A percentile compares a stretch with the other conserved stretches of the same genome.
Conservation (phyloP, 2,113 vertebrate species). For the Nibea coibor region DNA sequence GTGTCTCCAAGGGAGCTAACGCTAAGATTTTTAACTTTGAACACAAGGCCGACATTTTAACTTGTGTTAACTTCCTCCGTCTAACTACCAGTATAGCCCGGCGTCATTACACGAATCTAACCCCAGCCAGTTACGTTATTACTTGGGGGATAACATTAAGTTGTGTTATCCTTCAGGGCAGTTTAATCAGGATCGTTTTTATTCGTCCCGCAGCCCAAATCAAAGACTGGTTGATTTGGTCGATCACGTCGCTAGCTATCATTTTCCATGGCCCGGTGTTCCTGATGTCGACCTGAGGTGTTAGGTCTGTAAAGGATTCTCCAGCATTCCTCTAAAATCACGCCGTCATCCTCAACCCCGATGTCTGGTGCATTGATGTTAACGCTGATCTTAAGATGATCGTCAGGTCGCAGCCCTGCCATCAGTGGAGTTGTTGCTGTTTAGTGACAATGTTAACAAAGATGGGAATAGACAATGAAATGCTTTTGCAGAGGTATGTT, state of each 20-base stretch:
- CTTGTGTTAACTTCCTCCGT: conserved; percentile 33
- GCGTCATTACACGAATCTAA: background rate
- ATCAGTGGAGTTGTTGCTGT: background rate
- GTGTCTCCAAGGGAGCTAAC: background rate
- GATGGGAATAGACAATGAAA: too few relatives aligned
- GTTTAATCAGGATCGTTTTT: background rate
- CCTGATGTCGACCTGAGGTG: background rate
- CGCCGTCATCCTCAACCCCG: background rate
- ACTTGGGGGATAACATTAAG: background rate
- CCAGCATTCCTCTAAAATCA: too few relatives aligned
- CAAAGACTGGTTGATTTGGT: conserved; percentile 3
- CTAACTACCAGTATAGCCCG: background rate
- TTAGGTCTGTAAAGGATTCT: too few relatives aligned
- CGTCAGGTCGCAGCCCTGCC: background rate
- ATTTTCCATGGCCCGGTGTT: background rate
- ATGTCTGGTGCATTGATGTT: background rate
- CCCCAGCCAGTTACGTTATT: background rate
- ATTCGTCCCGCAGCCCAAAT: background rate
- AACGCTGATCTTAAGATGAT: background rate
- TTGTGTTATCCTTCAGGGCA: background rate
- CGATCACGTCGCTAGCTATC: background rate
- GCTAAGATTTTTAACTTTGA: conserved; percentile 51
- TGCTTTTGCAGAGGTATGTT: background rate
- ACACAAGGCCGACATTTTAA: conserved; percentile 63
- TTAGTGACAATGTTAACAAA: background rate